phyloP scores from a whole-genome alignment of 2,113 vertebrate species.

The Rostratula benghalensis region DNA sequence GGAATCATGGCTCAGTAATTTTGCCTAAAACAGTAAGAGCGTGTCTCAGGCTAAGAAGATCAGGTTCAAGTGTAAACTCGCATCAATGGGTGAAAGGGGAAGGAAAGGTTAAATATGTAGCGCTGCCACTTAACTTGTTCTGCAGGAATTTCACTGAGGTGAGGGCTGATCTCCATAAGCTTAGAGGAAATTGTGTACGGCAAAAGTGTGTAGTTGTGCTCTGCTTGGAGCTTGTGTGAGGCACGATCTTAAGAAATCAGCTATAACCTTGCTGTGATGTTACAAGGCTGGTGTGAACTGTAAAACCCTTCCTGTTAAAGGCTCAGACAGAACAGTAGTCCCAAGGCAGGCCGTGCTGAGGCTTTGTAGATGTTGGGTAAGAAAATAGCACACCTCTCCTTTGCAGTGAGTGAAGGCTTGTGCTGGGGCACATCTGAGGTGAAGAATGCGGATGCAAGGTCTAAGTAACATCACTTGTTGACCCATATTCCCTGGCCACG shows the following conservation, averaged over 20 bases:
- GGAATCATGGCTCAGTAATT: background rate
- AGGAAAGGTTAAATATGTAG: background rate
- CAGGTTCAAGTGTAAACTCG: conserved; percentile 24
- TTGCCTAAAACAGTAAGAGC: background rate
- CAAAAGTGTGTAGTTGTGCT: background rate
- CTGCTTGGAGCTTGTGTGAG: background rate
- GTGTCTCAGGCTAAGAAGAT: background rate
- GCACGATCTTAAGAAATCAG: background rate
- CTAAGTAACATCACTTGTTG: background rate
- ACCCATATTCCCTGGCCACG: background rate
- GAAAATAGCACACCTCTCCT: background rate
- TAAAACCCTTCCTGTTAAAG: background rate
- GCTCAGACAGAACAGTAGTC: background rate
- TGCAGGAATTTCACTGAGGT: conserved; percentile 14
- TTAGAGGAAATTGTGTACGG: background rate
- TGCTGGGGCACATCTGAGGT: background rate
- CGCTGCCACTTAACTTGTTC: background rate
- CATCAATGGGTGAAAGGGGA: background rate
- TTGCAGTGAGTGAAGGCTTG: background rate
- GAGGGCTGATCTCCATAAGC: background rate
- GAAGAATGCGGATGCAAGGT: background rate
- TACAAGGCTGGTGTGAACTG: background rate
- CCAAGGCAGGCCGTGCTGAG: background rate
- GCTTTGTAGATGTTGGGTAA: background rate
- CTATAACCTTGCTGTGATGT: background rate